phyloP scores from a whole-genome alignment of 92 coral and sea anemone genomes.

The Heteractis magnifica region DNA sequence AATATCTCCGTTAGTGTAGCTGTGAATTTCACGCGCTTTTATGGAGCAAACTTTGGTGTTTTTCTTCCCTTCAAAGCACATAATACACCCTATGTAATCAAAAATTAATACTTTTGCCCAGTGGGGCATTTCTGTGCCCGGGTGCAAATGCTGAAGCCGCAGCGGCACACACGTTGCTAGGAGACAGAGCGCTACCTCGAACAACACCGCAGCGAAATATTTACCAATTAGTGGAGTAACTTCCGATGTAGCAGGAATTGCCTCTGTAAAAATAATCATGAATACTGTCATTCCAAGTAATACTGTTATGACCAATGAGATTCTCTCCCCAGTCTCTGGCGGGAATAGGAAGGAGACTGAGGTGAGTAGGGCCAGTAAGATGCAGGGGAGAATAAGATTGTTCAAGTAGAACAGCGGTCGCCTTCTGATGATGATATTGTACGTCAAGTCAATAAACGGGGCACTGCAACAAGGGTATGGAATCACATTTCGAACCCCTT shows the following conservation, averaged over 20 bases:
- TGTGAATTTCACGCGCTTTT: background rate
- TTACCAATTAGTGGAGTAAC: conserved; percentile 87
- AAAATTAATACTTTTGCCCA: conserved; percentile 75
- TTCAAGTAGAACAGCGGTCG: conserved; percentile 81
- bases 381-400: conserved; percentile 84
- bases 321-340: conserved; percentile 97
- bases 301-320: conserved; percentile 89
- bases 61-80: conserved; percentile 28
- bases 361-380: conserved; percentile 80
- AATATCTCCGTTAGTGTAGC: background rate
- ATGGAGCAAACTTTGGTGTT: background rate
- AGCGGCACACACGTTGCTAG: conserved; percentile 74
- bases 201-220: conserved; percentile 86
- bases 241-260: conserved; percentile 93
- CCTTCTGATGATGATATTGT: conserved; percentile 58
- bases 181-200: conserved; percentile 77
- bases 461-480: conserved; percentile 73
- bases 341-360: conserved; percentile 84
- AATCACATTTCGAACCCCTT: conserved; percentile 45
- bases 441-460: conserved; percentile 74
- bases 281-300: conserved; percentile 94
- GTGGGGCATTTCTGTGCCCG: conserved; percentile 69
- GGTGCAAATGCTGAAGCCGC: conserved; percentile 77
- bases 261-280: conserved; percentile 89
- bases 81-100: conserved; percentile 64